Evolutionary conservation across 2,888 invertebrate genomes (phyloP).

Genomic region (Drosophila eohydei): DNA sequence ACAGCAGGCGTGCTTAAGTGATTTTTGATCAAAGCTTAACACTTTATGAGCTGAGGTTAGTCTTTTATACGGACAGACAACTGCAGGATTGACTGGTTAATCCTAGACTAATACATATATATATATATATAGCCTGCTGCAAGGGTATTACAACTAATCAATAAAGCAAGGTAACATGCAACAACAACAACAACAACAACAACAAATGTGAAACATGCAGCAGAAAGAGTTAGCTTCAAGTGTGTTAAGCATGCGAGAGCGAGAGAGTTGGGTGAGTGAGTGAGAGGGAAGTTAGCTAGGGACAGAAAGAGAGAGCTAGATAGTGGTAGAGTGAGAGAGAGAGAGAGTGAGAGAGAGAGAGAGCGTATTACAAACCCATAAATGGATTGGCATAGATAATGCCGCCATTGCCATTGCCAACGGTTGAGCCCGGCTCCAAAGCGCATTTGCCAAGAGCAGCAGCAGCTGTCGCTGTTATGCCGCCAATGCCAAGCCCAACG

Average conservation of each 20-base stretch:
- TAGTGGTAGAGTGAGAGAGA: background rate
- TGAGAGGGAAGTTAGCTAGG: background rate
- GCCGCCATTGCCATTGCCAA: constrained; percentile 68
- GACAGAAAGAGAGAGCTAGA: background rate
- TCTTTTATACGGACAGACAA: too few species aligned
- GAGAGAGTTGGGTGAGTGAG: background rate
- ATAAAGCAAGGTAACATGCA: constrained; percentile 15
- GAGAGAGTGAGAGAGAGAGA: constrained; percentile 13
- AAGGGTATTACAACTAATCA: constrained; percentile 1
- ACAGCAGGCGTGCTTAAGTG: too few species aligned
- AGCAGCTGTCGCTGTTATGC: background rate
- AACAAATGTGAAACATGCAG: constrained; percentile 22
- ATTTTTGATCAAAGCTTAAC: too few species aligned
- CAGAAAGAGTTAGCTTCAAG: background rate
- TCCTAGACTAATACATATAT: too few species aligned
- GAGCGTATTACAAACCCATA: constrained; percentile 83
- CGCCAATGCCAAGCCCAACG: background rate
- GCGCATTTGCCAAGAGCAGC: constrained; percentile 13
- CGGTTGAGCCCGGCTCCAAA: constrained; percentile 15
- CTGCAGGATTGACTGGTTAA: too few species aligned
- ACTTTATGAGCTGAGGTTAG: too few species aligned
- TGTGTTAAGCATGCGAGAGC: constrained; percentile 8
- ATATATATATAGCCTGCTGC: background rate
- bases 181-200: constrained; percentile 2
- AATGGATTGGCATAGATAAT: constrained; percentile 85